Evolutionary conservation across 92 coral and sea anemone species (phyloP), one percentile per base, ranked within the genome.

Genomic region (Blastomussa wellsi): DNA sequence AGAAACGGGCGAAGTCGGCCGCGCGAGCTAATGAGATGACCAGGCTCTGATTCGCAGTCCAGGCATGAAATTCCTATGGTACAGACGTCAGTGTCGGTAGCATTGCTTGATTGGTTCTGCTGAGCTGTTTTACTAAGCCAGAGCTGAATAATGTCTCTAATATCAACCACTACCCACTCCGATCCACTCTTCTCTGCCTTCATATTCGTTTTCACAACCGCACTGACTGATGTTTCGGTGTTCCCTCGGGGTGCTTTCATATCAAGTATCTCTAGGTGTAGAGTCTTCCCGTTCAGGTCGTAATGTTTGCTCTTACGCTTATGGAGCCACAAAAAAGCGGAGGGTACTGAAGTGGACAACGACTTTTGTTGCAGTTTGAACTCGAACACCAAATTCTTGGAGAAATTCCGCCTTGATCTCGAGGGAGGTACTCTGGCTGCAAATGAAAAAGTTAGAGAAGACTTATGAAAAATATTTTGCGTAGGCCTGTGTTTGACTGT

Each of bases 1-100:
- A 94, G 86, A 37, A 92, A 84, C 4, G 97, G 97, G 41, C 90
- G 87, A 76, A 83, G 66, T 32, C 71, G 83, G 33, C 90, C 93
- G 48, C 79, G 82, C 32, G 89, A 73, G 57, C 77, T 80, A 60
- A 92, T 74, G 13, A 89, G 75, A 13, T 92, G 85, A 28, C 44
- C 71, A 19, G 73, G 37, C 24, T 77, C 67, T 19, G 86, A 38
- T 29, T 79, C 69, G 51, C 97, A 90, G 64, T 90, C 87, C 20
- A 26, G 51, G 79, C 95, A 94, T 22, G 89, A 74, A 6, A 94
- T 74, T 60, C 87, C 86, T 47, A 93, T 47, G n/a, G 65, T 62
- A 60, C 70, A 81, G 31, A 32, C 70, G 48, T 35, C 32, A 16
- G 14, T 51, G 65, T 81, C 65, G 52, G 77, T 73, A 39, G 81